These are phyloP conservation scores for Seira ritae DNA, from an alignment of 2,888 invertebrate species.

Conservation along the genomic window DNA sequence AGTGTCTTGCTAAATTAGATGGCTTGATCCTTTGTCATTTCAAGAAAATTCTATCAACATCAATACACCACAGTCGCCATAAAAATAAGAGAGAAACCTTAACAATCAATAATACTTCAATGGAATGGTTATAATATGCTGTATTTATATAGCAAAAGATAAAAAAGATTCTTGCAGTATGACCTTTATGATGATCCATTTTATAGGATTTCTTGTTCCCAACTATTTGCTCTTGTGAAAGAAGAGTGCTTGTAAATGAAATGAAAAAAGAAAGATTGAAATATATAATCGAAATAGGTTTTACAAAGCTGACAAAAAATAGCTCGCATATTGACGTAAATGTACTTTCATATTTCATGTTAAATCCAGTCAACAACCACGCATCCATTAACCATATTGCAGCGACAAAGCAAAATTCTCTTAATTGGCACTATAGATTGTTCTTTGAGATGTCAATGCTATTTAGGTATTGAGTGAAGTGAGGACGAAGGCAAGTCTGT, in stretches of 20 bases:
- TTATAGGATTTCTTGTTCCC: conserved; percentile 40
- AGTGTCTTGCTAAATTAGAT: conserved; percentile 59
- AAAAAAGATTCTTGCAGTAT: too few relatives aligned
- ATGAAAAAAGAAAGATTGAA: conserved; percentile 35
- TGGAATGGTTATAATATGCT: conserved; percentile 1
- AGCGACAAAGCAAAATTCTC: too few relatives aligned
- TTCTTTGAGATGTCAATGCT: too few relatives aligned
- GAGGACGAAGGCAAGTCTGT: too few relatives aligned
- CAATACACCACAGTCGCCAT: conserved; percentile 51
- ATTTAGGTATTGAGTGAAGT: too few relatives aligned
- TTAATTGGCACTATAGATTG: too few relatives aligned
- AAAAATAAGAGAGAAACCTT: conserved; percentile 41
- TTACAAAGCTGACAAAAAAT: not conserved
- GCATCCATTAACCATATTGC: too few relatives aligned
- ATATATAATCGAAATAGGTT: conserved; percentile 38
- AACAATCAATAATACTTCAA: conserved; percentile 49
- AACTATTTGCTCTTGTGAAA: conserved; percentile 24
- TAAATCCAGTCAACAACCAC: too few relatives aligned
- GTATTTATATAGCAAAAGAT: too few relatives aligned
- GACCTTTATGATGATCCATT: conserved; percentile 15
- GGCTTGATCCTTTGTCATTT: conserved; percentile 54
- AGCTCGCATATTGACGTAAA: too few relatives aligned
- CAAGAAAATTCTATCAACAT: too few relatives aligned
- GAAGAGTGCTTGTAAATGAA: conserved; percentile 39
- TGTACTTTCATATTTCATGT: too few relatives aligned